Evolutionary conservation across 2,797 vertebrate genomes (phyloP), one percentile per base, ranked within the genome.

Genomic region (Catharus ustulatus): DNA sequence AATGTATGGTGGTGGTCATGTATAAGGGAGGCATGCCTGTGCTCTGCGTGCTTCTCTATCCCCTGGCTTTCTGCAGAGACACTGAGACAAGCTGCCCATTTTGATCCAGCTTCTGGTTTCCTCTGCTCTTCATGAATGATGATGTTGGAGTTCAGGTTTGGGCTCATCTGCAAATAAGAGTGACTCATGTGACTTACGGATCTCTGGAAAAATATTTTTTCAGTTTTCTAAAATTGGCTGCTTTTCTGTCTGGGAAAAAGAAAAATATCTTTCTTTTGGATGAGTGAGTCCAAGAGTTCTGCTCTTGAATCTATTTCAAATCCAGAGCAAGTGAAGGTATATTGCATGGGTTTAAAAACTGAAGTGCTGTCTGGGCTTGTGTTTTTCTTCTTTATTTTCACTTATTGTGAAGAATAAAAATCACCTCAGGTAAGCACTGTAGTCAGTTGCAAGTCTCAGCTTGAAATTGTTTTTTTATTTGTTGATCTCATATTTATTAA

Each of bases 191-290:
- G 79, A 91, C 71, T 94, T 86, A 61, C 0, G 15, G 40, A 23
- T 63, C 40, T 84, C 68, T 81, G 92, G 83, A 89, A 96, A 95
- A 91, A 63, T 43, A 61, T 67, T 84, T 86, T 48, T 84, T 42
- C 19, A 22, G 0, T 91, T 85, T 91, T 74, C 36, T 73, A 24
- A 48, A 90, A 40, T 6, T 78, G 87, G 52, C 84, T 87, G 76
- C 40, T 91, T 68, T 92, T 92, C 73, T 93, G 82, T 34, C 73
- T 90, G 67, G 84, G 24, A 72, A 61, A 49, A 85, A 55, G 12
- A 30, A 40, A 66, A 69, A 78, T 64, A 42, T 11, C 40, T n/a
- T 40, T 54, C 15, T 89, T 81, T 80, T 52, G 32, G 18, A 26
- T 83, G 51, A 84, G 24, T 0, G 10, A 86, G 20, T 88, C 80